Evolutionary conservation across 2,888 invertebrate species (phyloP).

Genomic region (Cyrtodaria siliqua): DNA sequence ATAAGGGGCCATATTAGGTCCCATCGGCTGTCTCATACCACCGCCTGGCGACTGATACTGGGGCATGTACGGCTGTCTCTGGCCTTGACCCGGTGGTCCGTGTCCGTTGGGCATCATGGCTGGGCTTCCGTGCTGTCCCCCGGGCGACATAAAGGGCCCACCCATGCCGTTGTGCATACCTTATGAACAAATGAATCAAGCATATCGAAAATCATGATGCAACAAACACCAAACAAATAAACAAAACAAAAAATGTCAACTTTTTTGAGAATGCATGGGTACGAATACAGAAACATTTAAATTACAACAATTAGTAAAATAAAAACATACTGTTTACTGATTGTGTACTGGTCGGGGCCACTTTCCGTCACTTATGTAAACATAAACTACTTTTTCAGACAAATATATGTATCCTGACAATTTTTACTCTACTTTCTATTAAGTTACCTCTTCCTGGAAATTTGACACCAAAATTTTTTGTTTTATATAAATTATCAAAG

Average conservation of each 20-base stretch:
- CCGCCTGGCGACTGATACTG: conserved; percentile 64
- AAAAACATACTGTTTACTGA: no score
- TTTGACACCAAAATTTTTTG: no score
- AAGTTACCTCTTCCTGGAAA: no score
- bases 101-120: conserved; percentile 36
- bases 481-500: no score
- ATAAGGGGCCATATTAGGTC: conserved; percentile 57
- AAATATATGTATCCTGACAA: no score
- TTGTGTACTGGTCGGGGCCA: no score
- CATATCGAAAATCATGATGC: conserved; percentile 51
- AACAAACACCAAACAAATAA: conserved; percentile 29
- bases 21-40: conserved; percentile 53
- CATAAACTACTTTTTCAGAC: no score
- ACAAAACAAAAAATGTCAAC: neutral
- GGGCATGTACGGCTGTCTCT: conserved; percentile 57
- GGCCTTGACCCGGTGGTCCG: conserved; percentile 33
- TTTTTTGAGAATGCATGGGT: no score
- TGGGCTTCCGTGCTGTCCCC: conserved; percentile 39
- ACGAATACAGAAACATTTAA: no score
- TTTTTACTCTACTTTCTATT: no score
- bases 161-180: conserved; percentile 64
- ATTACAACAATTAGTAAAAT: no score
- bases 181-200: conserved; percentile 63
- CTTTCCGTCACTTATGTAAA: no score
- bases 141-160: conserved; percentile 54